Conservation (phyloP, 2,797 vertebrate species). For the Diglossa cyanea region DNA sequence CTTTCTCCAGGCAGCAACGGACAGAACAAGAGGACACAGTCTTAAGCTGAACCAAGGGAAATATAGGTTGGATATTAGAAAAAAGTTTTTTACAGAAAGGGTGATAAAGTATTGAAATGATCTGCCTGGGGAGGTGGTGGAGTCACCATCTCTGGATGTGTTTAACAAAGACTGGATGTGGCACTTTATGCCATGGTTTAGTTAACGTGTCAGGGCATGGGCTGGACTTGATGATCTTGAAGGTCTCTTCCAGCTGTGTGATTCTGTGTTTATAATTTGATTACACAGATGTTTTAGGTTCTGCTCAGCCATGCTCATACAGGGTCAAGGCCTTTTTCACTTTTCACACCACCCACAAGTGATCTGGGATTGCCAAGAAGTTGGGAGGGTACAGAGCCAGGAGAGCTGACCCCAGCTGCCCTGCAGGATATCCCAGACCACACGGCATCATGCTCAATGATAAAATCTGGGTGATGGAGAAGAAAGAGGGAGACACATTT, state of each 20-base stretch:
- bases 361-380: not conserved
- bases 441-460: fast-evolving
- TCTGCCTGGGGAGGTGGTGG: no score
- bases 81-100: no score
- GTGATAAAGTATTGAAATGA: no score
- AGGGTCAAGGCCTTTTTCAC: not conserved
- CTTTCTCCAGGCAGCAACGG: no score
- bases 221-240: no score
- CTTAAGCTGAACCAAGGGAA: no score
- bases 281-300: not conserved
- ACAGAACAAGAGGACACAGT: no score
- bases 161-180: no score
- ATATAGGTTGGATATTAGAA: no score
- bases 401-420: not conserved
- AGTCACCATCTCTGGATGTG: no score
- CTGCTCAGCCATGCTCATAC: not conserved
- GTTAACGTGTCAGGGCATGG: no score
- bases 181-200: no score
- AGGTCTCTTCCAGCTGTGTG: not conserved
- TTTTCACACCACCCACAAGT: fast-evolving
- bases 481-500: fast-evolving
- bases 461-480: not conserved
- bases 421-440: not conserved
- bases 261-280: not conserved
- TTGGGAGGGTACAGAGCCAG: fast-evolving